Evolutionary conservation across 2,113 vertebrate species (phyloP).

Genomic region (Pongo abelii): DNA sequence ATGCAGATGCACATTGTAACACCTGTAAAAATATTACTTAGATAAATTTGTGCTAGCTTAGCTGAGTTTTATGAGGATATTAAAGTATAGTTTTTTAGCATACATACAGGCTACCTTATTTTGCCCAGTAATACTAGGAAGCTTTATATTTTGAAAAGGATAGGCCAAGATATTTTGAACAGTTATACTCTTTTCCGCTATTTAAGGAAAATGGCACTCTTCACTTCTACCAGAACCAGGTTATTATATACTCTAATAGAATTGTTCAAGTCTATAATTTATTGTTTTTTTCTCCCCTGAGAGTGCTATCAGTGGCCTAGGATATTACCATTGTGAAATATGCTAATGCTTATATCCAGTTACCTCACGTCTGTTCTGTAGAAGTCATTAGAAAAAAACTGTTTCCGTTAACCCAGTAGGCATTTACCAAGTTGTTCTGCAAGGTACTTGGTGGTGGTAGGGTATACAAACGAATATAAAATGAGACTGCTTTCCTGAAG

Average conservation of each 20-base stretch:
- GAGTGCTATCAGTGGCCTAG: background rate
- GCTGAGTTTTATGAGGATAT: background rate
- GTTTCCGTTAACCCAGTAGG: background rate
- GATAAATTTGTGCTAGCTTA: background rate
- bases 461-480: background rate
- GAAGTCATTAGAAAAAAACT: background rate
- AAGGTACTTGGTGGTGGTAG: background rate
- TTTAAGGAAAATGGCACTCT: constrained; percentile 31
- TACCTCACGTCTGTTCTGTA: background rate
- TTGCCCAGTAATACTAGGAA: background rate
- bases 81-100: constrained; percentile 22
- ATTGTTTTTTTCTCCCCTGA: background rate
- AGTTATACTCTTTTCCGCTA: background rate
- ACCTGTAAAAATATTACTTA: constrained; percentile 1
- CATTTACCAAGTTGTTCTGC: background rate
- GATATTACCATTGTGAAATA: background rate
- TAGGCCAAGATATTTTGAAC: background rate
- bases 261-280: background rate
- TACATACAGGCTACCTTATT: background rate
- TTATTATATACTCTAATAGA: background rate
- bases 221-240: background rate
- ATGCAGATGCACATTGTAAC: background rate
- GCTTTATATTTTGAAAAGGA: background rate
- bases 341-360: background rate
- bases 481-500: background rate